Conservation (phyloP, 2,888 invertebrate species). For the Plebejus melissa region DNA sequence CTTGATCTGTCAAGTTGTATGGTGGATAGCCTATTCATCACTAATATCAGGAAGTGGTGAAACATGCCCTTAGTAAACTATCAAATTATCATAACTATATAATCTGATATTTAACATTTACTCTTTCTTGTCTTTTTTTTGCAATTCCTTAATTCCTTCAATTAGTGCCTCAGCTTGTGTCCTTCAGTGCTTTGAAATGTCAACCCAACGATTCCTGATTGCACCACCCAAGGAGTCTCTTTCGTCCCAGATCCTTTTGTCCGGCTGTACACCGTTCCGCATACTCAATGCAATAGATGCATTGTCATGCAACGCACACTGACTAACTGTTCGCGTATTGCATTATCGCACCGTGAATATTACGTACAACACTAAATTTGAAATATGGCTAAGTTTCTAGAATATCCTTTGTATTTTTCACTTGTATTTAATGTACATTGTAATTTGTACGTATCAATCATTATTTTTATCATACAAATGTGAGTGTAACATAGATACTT, state of each 20-base stretch:
- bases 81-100: not conserved
- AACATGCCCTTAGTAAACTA: too few species aligned
- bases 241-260: slow-evolving; percentile 51
- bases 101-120: not conserved
- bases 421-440: not conserved
- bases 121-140: not conserved
- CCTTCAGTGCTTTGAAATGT: not conserved
- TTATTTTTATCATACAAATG: not conserved
- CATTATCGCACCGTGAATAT: slow-evolving; percentile 32
- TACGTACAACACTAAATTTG: slow-evolving; percentile 16
- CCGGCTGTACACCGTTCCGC: slow-evolving; percentile 42
- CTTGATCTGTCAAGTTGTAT: too few species aligned
- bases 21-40: too few species aligned
- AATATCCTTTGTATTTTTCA: not conserved
- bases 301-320: slow-evolving; percentile 61
- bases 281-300: slow-evolving; percentile 45
- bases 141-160: not conserved
- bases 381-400: not conserved
- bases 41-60: too few species aligned
- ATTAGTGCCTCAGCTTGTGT: not conserved
- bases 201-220: not conserved
- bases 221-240: slow-evolving; percentile 68
- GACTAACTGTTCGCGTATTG: slow-evolving; percentile 50
- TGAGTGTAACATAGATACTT: not conserved
- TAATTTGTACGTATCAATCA: not conserved